Evolutionary conservation across 2,888 invertebrate genomes (phyloP).

Genomic region (Cephus spinipes): DNA sequence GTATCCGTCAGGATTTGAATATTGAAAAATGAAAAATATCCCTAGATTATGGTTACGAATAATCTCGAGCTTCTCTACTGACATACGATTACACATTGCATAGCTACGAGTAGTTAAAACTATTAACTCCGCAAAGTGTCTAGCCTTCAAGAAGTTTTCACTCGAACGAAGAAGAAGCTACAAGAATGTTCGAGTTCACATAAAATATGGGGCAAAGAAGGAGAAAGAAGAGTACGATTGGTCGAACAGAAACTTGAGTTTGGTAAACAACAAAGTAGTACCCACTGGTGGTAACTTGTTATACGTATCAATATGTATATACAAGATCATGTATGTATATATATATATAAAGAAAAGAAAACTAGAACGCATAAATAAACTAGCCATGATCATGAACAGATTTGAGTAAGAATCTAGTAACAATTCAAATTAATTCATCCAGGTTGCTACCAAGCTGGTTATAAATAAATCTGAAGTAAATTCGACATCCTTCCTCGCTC

Average conservation of each 20-base stretch:
- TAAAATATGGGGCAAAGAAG: not conserved
- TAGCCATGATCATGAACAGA: not conserved
- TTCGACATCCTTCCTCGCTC: not conserved
- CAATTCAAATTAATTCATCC: not conserved
- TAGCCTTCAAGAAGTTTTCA: not conserved
- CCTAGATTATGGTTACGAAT: not conserved
- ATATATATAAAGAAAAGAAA: not conserved
- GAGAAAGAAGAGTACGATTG: slow-evolving; percentile 34
- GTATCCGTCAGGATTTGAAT: not conserved
- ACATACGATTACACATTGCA: not conserved
- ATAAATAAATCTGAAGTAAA: not conserved
- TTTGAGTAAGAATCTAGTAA: not conserved
- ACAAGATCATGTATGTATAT: not conserved
- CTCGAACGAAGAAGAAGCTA: not conserved
- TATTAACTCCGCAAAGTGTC: not conserved
- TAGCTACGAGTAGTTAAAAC: not conserved
- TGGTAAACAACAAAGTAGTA: slow-evolving; percentile 54
- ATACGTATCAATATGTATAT: not conserved
- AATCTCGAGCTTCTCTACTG: not conserved
- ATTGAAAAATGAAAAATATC: not conserved
- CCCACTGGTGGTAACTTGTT: not conserved
- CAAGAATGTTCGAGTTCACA: not conserved
- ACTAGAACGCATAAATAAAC: not conserved
- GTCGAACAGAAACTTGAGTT: slow-evolving; percentile 54
- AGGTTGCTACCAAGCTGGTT: not conserved